Conservation (phyloP, 2,113 vertebrate genomes). For the Scopus umbretta region DNA sequence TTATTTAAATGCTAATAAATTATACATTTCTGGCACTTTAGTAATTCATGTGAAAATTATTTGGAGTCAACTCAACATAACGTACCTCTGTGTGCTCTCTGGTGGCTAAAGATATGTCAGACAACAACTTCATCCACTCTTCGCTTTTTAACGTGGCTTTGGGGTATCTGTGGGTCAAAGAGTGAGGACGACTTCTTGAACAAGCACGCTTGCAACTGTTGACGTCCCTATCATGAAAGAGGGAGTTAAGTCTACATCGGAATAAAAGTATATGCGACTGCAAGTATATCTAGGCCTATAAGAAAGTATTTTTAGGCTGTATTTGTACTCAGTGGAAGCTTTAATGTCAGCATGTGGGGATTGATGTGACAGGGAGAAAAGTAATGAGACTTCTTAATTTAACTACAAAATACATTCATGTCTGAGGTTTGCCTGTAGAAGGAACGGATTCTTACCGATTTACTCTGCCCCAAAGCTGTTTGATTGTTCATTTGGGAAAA, state of each 20-base stretch:
- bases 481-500: neutral
- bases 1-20: conserved; percentile 85
- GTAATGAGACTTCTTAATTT: neutral
- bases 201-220: neutral
- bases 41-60: conserved; percentile 83
- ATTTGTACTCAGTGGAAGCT: neutral
- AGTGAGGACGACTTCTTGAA: neutral
- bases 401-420: neutral
- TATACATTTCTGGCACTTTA: conserved; percentile 80
- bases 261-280: rapidly evolving
- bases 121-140: conserved; percentile 15
- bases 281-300: rapidly evolving
- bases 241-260: neutral
- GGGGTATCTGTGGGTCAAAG: neutral
- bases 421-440: neutral
- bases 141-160: neutral
- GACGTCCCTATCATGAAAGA: too few species aligned
- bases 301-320: neutral
- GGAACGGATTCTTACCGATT: neutral
- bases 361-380: neutral
- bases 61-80: conserved; percentile 72
- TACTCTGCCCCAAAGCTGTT: neutral
- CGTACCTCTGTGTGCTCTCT: conserved; percentile 43
- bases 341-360: neutral
- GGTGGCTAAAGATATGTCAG: conserved; percentile 54